phyloP scores from a whole-genome alignment of 2,113 vertebrate species.

The Cheirogaleus medius region DNA sequence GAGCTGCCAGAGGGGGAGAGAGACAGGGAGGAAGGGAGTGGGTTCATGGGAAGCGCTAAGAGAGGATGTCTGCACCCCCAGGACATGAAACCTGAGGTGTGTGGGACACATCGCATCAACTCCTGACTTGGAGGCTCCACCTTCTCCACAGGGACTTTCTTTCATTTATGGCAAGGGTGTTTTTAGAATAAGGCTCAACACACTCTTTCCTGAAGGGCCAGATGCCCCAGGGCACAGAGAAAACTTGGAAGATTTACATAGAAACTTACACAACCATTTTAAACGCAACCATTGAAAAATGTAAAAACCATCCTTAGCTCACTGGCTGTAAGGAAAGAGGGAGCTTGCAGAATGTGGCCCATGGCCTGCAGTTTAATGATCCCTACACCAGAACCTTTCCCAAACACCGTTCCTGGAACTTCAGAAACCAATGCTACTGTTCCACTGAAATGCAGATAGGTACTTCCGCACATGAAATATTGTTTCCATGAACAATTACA shows the following conservation, averaged over 20 bases:
- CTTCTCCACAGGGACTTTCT: neutral
- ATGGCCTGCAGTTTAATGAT: neutral
- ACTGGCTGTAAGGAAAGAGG: neutral
- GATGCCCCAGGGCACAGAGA: neutral
- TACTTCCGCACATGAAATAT: neutral
- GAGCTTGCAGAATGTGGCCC: neutral
- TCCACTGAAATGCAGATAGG: neutral
- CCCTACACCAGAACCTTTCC: neutral
- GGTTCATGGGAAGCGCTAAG: neutral
- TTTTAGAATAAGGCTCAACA: neutral
- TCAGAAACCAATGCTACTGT: neutral
- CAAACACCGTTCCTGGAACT: neutral
- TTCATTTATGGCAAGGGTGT: neutral
- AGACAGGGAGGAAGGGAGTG: rapidly evolving
- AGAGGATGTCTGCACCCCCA: neutral
- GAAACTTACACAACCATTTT: neutral
- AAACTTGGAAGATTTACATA: neutral
- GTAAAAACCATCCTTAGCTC: neutral
- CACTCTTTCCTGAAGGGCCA: neutral
- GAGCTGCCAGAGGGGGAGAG: neutral
- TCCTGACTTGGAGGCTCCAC: no score
- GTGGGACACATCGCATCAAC: no score
- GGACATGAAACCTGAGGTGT: neutral
- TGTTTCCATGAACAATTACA: neutral
- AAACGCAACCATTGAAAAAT: neutral